phyloP scores from a whole-genome alignment of 2,797 vertebrate genomes.

The Pangasius djambal region DNA sequence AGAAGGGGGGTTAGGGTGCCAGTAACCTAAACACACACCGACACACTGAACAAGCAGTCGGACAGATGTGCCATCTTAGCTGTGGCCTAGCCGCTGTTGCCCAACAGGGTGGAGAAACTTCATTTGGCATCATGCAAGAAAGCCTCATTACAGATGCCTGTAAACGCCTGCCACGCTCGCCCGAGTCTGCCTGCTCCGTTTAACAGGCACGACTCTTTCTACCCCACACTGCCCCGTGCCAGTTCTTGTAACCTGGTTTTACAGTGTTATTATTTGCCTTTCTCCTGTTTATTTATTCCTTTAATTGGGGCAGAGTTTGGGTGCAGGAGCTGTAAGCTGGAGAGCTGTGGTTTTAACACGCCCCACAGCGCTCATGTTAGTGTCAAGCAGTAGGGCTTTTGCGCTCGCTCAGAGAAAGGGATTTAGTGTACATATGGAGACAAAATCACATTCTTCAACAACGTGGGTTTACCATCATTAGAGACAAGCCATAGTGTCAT shows the following conservation, averaged over 20 bases:
- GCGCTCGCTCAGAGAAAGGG: constrained; percentile 32
- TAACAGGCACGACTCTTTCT: constrained; percentile 46
- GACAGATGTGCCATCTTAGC: constrained; percentile 32
- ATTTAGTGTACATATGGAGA: constrained; percentile 44
- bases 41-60: constrained; percentile 15
- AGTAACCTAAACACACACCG: background rate
- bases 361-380: constrained; percentile 46
- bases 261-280: constrained; percentile 60
- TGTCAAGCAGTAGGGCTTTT: constrained; percentile 11
- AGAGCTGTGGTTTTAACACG: constrained; percentile 47
- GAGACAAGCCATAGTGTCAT: background rate
- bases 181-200: constrained; percentile 38
- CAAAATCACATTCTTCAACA: constrained; percentile 38
- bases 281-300: constrained; percentile 61
- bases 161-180: constrained; percentile 45
- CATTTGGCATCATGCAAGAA: constrained; percentile 39
- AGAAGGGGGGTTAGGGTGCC: background rate
- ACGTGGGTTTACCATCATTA: constrained; percentile 26
- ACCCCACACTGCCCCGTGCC: constrained; percentile 27
- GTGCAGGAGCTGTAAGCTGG: constrained; percentile 44
- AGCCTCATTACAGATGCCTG: constrained; percentile 49
- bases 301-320: constrained; percentile 54
- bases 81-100: constrained; percentile 10
- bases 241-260: constrained; percentile 55
- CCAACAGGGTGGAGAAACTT: constrained; percentile 45